A percentile compares a stretch with the other conserved stretches of the same genome.
Conservation (phyloP, 2,797 vertebrate genomes). For the Fundulus diaphanus region DNA sequence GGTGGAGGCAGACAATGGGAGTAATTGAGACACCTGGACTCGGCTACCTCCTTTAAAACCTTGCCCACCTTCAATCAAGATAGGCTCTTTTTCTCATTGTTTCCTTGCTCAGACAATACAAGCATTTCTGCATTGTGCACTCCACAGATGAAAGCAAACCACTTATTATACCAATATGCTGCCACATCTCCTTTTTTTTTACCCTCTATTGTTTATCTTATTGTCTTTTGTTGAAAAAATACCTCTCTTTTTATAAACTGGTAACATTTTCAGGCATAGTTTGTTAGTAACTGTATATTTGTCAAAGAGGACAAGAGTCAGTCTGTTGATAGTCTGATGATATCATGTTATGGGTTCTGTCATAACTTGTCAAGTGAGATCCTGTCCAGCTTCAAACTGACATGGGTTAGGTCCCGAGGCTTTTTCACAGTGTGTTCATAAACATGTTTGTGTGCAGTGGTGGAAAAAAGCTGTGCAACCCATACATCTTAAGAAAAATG, state of each 20-base stretch:
- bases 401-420: slow-evolving; percentile 15
- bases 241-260: background rate
- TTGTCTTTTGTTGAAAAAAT: background rate
- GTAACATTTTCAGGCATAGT: background rate
- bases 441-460: slow-evolving; percentile 8
- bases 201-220: background rate
- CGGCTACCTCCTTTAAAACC: slow-evolving; percentile 14
- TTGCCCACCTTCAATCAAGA: slow-evolving; percentile 1
- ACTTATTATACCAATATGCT: background rate
- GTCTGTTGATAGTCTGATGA: slow-evolving; percentile 38
- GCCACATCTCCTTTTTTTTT: slow-evolving; percentile 36
- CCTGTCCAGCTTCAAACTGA: slow-evolving; percentile 38
- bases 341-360: slow-evolving; percentile 55
- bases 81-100: background rate
- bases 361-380: slow-evolving; percentile 63
- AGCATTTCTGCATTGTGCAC: background rate
- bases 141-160: background rate
- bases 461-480: slow-evolving; percentile 4
- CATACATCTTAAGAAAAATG: background rate
- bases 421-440: slow-evolving; percentile 19
- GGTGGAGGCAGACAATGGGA: background rate
- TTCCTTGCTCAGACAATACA: background rate
- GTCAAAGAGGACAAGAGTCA: background rate
- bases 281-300: background rate
- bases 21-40: slow-evolving; percentile 23